Evolutionary conservation across 2,797 vertebrate species (phyloP), one percentile per base, ranked within the genome.

Genomic region (Cottoperca gobio): DNA sequence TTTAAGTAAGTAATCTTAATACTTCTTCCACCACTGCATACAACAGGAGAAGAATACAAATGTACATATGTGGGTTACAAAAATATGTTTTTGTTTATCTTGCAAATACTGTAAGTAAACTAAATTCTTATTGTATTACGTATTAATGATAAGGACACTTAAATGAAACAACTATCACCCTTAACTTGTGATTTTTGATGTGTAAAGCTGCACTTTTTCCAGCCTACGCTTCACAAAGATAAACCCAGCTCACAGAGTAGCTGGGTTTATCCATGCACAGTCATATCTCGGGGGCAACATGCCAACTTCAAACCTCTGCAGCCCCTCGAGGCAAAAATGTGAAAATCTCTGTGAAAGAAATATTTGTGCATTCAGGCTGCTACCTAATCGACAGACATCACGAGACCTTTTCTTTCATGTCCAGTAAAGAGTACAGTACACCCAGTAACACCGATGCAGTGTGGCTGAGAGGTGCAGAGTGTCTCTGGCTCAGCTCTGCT

Each of bases 401-500:
- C 1, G 3, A 40, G 64, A 61, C 14, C 5, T 55, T 45, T 60
- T 13, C 14, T 50, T n/a, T 35, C 5, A 6, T 63, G 37, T 23
- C 77, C 50, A 43, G 10, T 35, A 55, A 53, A 48, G n/a, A 40
- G 53, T 35, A 46, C 11, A 8, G n/a, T 3, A 35, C 4, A 14
- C 8, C 50, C 52, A 46, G 61, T 23, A 46, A 59, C 35, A 57
- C 6, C 35, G 24, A 59, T 31, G 70, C 49, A 31, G 63, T 35
- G 61, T 57, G 45, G 39, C 31, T 57, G 39, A 9, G 40, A 70
- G 75, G 86, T 84, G 79, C 86, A 74, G 39, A 62, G 82, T 88
- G 73, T 88, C 85, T 79, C 78, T 81, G 76, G 73, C 86, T 92
- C 86, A 90, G 88, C 79, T 80, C 73, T 83, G 78, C 79, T 81